Conservation (phyloP, 2,797 vertebrate species). For the Semaprochilodus insignis region DNA sequence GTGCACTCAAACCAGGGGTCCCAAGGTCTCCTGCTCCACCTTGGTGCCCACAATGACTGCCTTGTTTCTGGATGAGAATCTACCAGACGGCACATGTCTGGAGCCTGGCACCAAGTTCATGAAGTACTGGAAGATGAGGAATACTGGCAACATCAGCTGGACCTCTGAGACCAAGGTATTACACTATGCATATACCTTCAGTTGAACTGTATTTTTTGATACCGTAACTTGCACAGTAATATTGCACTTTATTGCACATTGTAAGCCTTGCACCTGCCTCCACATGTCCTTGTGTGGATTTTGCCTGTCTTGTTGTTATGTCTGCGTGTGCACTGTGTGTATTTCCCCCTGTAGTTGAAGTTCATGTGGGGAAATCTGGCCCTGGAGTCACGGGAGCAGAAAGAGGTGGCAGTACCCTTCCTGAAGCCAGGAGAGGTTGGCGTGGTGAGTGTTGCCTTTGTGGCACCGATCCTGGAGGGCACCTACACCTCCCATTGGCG, state of each 20-base stretch:
- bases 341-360: constrained; percentile 85
- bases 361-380: constrained; percentile 99
- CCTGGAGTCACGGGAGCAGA: constrained; percentile 85
- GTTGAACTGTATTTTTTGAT: neutral
- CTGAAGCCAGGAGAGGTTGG: constrained; percentile 92
- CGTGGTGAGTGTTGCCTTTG: constrained; percentile 92
- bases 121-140: constrained; percentile 99
- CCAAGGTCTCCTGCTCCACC: constrained; percentile 87
- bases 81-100: constrained; percentile 94
- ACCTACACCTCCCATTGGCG: constrained; percentile 99
- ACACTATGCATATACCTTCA: neutral
- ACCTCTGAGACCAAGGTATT: constrained; percentile 95
- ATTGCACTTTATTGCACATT: neutral
- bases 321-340: constrained; percentile 66
- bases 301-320: constrained; percentile 62
- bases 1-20: constrained; percentile 82
- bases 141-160: constrained; percentile 95
- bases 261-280: constrained; percentile 58
- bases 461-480: constrained; percentile 91
- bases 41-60: constrained; percentile 93
- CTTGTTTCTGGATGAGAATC: constrained; percentile 98
- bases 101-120: constrained; percentile 94
- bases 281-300: constrained; percentile 62
- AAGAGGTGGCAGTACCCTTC: constrained; percentile 89
- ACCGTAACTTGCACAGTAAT: neutral